A percentile compares a stretch with the other conserved stretches of the same genome.
phyloP scores from a whole-genome alignment of 2,113 vertebrate genomes.

The Nycticryphes semicollaris region DNA sequence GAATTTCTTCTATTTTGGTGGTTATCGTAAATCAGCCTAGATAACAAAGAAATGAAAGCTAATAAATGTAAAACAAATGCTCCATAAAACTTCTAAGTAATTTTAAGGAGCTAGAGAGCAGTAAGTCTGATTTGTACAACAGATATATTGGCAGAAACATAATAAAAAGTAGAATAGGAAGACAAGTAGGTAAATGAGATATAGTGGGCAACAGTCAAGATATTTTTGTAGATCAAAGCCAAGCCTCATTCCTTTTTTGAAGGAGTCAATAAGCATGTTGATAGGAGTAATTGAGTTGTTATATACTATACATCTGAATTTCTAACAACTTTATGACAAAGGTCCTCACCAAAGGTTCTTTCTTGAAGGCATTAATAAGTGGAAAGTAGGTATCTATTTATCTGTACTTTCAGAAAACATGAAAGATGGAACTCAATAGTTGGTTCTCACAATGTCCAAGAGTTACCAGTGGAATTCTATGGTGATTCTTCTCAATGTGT shows the following conservation, averaged over 20 bases:
- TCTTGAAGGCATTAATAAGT: neutral
- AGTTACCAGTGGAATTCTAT: neutral
- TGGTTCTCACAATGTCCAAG: neutral
- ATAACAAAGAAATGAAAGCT: neutral
- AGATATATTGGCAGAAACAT: neutral
- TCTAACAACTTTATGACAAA: neutral
- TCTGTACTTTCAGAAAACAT: neutral
- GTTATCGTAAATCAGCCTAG: neutral
- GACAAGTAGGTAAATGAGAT: neutral
- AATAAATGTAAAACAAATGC: neutral
- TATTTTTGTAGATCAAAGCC: neutral
- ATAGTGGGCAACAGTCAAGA: neutral
- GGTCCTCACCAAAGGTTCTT: neutral
- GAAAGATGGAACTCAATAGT: neutral
- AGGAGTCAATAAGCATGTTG: neutral
- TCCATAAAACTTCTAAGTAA: neutral
- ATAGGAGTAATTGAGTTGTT: neutral
- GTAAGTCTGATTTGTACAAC: neutral
- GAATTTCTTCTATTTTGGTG: neutral
- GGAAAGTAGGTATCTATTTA: neutral
- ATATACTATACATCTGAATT: neutral
- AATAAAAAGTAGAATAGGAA: neutral
- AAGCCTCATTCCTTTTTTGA: neutral
- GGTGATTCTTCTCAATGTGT: neutral
- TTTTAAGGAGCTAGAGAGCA: neutral